Evolutionary conservation across 1,140 invertebrate species (phyloP).

Genomic region (Tetramorium parvispinum): DNA sequence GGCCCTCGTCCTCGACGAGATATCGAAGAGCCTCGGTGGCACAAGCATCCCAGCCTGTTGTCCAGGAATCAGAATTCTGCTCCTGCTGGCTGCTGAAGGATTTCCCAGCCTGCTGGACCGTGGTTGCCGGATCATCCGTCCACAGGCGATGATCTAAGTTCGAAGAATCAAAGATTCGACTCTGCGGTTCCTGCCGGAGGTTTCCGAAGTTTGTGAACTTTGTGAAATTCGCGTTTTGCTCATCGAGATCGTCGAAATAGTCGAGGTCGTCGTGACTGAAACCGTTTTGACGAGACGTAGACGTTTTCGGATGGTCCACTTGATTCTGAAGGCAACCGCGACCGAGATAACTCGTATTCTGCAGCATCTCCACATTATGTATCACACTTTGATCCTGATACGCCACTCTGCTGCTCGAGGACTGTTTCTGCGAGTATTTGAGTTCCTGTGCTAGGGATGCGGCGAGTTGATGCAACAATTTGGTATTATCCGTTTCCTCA

Average conservation of each 20-base stretch:
- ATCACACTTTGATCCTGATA: conserved; percentile 9
- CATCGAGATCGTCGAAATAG: conserved; percentile 18
- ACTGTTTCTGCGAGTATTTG: conserved; percentile 71
- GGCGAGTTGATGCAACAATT: conserved; percentile 80
- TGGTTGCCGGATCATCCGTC: neutral
- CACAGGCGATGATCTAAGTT: conserved; percentile 42
- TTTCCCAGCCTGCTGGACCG: neutral
- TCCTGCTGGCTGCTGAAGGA: conserved; percentile 32
- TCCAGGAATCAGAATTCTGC: conserved; percentile 71
- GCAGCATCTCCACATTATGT: conserved; percentile 69
- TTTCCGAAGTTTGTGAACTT: conserved; percentile 33
- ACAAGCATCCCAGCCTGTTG: conserved; percentile 82
- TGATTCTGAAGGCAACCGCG: conserved; percentile 42
- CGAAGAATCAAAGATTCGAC: conserved; percentile 4
- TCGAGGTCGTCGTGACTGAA: neutral
- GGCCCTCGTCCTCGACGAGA: conserved; percentile 82
- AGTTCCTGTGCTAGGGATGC: conserved; percentile 78
- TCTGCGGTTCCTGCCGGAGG: neutral
- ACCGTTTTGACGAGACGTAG: neutral
- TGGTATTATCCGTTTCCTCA: conserved; percentile 74
- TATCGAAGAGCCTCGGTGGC: conserved; percentile 81
- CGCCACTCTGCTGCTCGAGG: neutral
- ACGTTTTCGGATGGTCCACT: conserved; percentile 14
- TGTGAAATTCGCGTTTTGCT: neutral
- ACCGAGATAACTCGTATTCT: conserved; percentile 60